phyloP scores from a whole-genome alignment of 2,113 vertebrate genomes.

The Forbesichthys papilliferus region DNA sequence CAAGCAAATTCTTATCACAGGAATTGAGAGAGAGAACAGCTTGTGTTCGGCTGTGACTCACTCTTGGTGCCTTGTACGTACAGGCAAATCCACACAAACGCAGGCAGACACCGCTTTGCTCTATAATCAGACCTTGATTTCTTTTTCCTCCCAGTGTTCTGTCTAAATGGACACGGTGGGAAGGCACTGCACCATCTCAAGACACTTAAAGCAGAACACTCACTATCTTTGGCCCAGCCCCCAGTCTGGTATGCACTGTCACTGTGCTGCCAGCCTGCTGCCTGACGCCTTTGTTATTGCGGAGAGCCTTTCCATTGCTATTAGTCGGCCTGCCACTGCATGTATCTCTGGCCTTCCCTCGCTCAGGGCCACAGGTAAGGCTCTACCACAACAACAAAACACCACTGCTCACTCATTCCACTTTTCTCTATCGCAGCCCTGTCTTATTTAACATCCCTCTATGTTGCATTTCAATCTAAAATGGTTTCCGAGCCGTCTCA shows the following conservation, averaged over 20 bases:
- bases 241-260: slow-evolving; percentile 35
- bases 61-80: slow-evolving; percentile 27
- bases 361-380: slow-evolving; percentile 10
- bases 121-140: slow-evolving; percentile 30
- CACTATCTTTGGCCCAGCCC: slow-evolving; percentile 28
- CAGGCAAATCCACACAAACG: slow-evolving; percentile 28
- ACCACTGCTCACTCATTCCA: too few relatives aligned
- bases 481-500: too few relatives aligned
- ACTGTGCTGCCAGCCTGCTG: slow-evolving; percentile 25
- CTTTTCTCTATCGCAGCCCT: too few relatives aligned
- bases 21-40: slow-evolving; percentile 54
- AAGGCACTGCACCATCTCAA: slow-evolving; percentile 22
- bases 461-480: too few relatives aligned
- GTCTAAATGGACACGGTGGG: not conserved
- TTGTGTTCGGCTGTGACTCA: slow-evolving; percentile 23
- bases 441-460: too few relatives aligned
- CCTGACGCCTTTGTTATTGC: slow-evolving; percentile 28
- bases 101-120: slow-evolving; percentile 32
- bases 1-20: slow-evolving; percentile 34
- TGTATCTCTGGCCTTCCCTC: slow-evolving; percentile 39
- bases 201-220: not conserved
- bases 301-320: slow-evolving; percentile 31
- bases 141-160: not conserved
- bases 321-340: slow-evolving; percentile 44
- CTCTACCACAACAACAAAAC: too few relatives aligned